phyloP scores from a whole-genome alignment of 2,113 vertebrate species.

The Dipodomys merriami region DNA sequence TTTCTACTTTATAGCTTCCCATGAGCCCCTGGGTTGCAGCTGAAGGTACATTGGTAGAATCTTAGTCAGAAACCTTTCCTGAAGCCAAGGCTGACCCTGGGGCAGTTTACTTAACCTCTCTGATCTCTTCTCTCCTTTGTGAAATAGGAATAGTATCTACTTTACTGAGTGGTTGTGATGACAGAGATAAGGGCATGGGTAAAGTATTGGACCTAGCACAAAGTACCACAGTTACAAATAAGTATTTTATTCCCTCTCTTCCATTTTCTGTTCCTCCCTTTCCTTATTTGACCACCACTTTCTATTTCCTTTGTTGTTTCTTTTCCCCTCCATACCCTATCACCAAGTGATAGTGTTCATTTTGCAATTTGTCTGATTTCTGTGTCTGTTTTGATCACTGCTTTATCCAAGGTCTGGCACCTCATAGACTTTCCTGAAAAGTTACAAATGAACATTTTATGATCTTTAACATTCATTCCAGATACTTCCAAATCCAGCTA shows the following conservation, averaged over 20 bases:
- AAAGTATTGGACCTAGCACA: background rate
- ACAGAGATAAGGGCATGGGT: background rate
- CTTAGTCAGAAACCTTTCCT: background rate
- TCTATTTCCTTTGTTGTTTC: background rate
- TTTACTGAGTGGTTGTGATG: background rate
- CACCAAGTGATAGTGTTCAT: background rate
- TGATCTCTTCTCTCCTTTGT: background rate
- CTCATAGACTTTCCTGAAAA: background rate
- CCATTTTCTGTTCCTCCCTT: background rate
- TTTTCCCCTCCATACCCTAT: background rate
- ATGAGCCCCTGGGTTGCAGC: background rate
- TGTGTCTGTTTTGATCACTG: background rate
- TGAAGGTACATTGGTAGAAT: background rate
- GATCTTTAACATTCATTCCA: background rate
- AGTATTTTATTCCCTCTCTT: background rate
- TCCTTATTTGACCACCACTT: background rate
- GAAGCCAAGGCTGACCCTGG: background rate
- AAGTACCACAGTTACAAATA: background rate
- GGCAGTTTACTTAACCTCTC: background rate
- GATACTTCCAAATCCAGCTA: background rate
- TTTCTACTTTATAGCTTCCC: background rate
- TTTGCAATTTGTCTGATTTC: background rate
- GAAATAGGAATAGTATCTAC: background rate
- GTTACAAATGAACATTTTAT: background rate
- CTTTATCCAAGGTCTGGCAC: background rate